A percentile compares a stretch with the other conserved stretches of the same genome.
These are phyloP conservation scores for Rhombomys opimus DNA, from an alignment of 2,113 vertebrate genomes.

Conservation along the genomic window DNA sequence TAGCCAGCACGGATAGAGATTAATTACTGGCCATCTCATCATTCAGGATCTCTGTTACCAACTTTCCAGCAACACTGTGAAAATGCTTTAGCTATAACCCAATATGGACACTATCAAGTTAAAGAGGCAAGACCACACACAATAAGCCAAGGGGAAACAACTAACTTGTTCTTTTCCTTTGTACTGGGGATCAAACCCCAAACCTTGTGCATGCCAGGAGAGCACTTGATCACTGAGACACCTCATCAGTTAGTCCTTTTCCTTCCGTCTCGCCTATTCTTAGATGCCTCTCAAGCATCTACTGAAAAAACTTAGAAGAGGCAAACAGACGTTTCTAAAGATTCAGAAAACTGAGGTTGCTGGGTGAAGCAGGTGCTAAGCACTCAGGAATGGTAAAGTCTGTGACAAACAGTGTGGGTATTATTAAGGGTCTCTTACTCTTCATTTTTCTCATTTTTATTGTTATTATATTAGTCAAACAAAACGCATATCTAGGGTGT, in stretches of 20 bases:
- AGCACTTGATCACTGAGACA: not conserved
- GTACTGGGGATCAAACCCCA: not conserved
- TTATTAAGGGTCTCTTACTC: not conserved
- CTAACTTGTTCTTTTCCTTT: not conserved
- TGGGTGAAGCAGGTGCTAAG: not conserved
- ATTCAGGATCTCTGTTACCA: not conserved
- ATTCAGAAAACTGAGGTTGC: not conserved
- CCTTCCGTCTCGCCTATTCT: not conserved
- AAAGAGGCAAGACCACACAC: not conserved
- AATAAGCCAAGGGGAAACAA: not conserved
- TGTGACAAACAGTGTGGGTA: not conserved
- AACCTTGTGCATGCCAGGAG: not conserved
- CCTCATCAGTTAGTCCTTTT: not conserved
- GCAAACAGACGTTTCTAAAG: slow-evolving; percentile 12
- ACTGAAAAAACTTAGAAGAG: not conserved
- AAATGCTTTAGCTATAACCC: not conserved
- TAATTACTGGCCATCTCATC: not conserved
- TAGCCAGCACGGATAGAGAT: not conserved
- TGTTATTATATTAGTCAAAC: not conserved
- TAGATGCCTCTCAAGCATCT: not conserved
- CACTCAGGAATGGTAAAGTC: not conserved
- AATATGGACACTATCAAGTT: not conserved
- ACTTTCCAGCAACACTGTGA: not conserved
- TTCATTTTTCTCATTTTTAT: not conserved
- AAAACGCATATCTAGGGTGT: not conserved